Base-by-base conservation (phyloP, 1,140 invertebrate species). In the Papilio dardanus region DNA sequence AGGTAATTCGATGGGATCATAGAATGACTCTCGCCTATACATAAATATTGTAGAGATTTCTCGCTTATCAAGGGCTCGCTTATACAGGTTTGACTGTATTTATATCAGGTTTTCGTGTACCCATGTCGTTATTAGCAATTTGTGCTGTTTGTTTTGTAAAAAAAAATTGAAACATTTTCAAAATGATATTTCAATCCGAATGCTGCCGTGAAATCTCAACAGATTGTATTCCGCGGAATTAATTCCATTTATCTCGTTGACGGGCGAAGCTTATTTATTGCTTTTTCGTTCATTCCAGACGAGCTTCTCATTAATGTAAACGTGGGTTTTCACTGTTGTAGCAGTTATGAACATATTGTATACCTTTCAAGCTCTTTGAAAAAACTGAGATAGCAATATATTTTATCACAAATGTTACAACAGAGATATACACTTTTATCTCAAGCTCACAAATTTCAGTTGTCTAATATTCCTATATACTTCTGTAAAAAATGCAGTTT, bases 221-320 rank as follows among this genome's bases (percentile, higher is more conserved):
- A 62, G 54, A 62, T 62, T 28, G 54, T 62, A 30, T 28, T 30
- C 7, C 54, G 12, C 24, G 12, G 24, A 28, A 62, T 62, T 62
- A 62, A 62, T 62, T 62, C 21, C 54, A 62, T 62, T 62, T 28
- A 62, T 62, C 54, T 62, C 24, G 54, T 62, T 28, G 54, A 62
- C 54, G 24, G 12, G 54, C 54, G 54, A 58, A 28, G 54, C 54
- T 62, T 62, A 62, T 62, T 62, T 62, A 62, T 62, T 28, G 54
- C 54, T 62, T 28, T 62, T 62, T 30, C 54, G 54, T 30, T 28
- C 21, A 62, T 30, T 24, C 10, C 50, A 28, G 54, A 28, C 24
- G 54, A 62, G 24, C 54, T 62, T 62, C 21, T 62, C 24, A 62
- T 62, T 62, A n/a, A 46, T 46, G 42, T 46, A 19, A 42, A 4